Evolutionary conservation across 2,113 vertebrate species (phyloP).

Genomic region (Tonatia bakeri): DNA sequence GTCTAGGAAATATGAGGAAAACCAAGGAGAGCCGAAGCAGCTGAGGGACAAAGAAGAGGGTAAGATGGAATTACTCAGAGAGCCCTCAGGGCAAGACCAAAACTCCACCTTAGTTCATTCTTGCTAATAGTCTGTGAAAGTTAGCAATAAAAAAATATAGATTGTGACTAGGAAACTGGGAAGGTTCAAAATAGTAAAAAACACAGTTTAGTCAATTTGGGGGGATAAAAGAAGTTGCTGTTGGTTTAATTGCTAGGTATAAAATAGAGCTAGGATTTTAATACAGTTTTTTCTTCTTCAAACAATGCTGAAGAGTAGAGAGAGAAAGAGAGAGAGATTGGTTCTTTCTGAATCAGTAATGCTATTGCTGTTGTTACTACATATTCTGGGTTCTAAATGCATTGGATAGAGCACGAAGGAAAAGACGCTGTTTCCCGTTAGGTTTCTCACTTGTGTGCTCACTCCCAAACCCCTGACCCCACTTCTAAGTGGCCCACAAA

Average conservation of each 20-base stretch:
- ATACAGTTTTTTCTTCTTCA: neutral
- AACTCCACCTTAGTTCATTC: neutral
- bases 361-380: neutral
- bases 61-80: neutral
- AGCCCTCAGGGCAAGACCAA: neutral
- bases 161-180: neutral
- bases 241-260: neutral
- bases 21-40: neutral
- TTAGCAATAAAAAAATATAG: neutral
- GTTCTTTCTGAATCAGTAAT: neutral
- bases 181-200: neutral
- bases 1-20: neutral
- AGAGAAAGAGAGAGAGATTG: neutral
- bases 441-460: neutral
- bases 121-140: neutral
- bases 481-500: neutral
- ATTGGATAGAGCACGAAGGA: neutral
- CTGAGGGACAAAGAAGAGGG: neutral
- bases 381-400: neutral
- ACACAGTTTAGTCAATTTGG: neutral
- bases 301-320: neutral
- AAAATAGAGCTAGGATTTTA: neutral
- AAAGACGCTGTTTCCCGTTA: neutral
- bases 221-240: neutral
- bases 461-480: neutral